Conservation (phyloP, 1,140 invertebrate species). For the Drosophila albomicans region DNA sequence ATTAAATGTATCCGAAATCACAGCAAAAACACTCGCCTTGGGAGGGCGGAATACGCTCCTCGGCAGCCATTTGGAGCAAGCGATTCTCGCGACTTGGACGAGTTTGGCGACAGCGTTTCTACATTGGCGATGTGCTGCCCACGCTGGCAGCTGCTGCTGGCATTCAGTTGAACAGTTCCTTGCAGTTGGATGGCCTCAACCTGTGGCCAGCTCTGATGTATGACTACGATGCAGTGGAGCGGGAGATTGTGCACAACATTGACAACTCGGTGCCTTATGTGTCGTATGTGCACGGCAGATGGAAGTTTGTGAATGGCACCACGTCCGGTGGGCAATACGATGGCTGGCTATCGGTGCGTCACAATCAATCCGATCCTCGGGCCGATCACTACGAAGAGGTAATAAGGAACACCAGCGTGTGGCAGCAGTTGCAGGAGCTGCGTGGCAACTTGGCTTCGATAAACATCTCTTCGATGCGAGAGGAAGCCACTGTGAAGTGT, state of each 20-base stretch:
- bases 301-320: constrained; percentile 90
- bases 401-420: constrained; percentile 85
- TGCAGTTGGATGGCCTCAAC: constrained; percentile 90
- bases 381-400: constrained; percentile 83
- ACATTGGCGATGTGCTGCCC: constrained; percentile 94
- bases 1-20: not conserved
- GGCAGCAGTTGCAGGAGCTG: constrained; percentile 56
- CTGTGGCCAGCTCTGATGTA: constrained; percentile 88
- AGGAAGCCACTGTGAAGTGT: constrained; percentile 85
- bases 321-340: constrained; percentile 84
- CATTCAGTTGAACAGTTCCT: constrained; percentile 62
- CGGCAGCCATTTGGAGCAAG: constrained; percentile 92
- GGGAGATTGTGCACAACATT: constrained; percentile 90
- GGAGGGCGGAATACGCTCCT: constrained; percentile 93
- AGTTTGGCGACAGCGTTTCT: constrained; percentile 91
- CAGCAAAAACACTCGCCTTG: constrained; percentile 91
- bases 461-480: constrained; percentile 80
- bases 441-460: constrained; percentile 42
- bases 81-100: constrained; percentile 86
- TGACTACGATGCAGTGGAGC: constrained; percentile 84
- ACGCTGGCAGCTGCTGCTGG: constrained; percentile 90
- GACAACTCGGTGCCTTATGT: constrained; percentile 88
- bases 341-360: constrained; percentile 85
- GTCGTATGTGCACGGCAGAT: constrained; percentile 88
- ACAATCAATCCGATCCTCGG: constrained; percentile 58